phyloP scores from a whole-genome alignment of 2,888 invertebrate species.

The Phragmatobia fuliginosa region DNA sequence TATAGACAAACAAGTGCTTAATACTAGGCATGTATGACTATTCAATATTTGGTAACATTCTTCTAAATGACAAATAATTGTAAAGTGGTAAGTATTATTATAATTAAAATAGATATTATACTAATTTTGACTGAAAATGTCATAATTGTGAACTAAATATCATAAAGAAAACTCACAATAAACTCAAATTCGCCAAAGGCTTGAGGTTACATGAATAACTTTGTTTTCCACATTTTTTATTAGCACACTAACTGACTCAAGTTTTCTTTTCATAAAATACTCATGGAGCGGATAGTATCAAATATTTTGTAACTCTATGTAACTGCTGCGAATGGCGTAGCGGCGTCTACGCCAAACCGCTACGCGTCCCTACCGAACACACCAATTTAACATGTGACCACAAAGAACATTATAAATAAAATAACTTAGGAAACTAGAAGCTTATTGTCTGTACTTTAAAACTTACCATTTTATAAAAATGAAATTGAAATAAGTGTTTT shows the following conservation, averaged over 20 bases:
- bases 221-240: not conserved
- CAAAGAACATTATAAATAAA: conserved; percentile 23
- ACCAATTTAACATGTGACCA: conserved; percentile 59
- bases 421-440: too few relatives aligned
- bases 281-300: not conserved
- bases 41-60: not conserved
- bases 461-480: not conserved
- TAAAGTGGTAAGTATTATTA: too few relatives aligned
- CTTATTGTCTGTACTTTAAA: too few relatives aligned
- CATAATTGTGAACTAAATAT: too few relatives aligned
- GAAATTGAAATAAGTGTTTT: not conserved
- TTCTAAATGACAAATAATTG: too few relatives aligned
- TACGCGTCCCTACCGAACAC: conserved; percentile 60
- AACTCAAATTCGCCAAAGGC: too few relatives aligned
- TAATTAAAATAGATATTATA: not conserved
- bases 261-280: not conserved
- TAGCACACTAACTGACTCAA: too few relatives aligned
- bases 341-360: conserved; percentile 66
- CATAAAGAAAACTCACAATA: too few relatives aligned
- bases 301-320: conserved; percentile 57
- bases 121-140: too few relatives aligned
- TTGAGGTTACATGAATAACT: too few relatives aligned
- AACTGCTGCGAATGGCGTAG: conserved; percentile 60
- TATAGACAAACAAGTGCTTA: not conserved
- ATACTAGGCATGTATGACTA: not conserved